Percentiles rank a stretch among this genome's conserved stretches.
Conservation (phyloP, 2,888 invertebrate genomes). For the Antheraea assamensis region DNA sequence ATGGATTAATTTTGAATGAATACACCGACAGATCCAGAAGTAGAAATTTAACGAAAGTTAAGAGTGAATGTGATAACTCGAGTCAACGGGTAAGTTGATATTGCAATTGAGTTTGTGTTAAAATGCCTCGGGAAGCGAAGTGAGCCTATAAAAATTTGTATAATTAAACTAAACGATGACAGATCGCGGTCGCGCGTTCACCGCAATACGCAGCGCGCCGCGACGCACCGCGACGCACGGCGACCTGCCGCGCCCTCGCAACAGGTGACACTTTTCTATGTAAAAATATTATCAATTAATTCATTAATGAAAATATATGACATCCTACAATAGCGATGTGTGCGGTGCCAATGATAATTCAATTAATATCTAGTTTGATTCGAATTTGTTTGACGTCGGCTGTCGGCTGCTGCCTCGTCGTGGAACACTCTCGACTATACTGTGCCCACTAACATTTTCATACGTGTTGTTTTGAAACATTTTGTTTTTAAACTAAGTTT, state of each 20-base stretch:
- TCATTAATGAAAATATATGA: conserved; percentile 20
- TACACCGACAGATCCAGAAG: not conserved
- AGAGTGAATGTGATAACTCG: not conserved
- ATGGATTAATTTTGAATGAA: not conserved
- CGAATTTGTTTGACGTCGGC: not conserved
- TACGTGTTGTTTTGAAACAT: not conserved
- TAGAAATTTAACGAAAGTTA: not conserved
- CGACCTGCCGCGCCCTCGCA: not conserved
- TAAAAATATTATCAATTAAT: conserved; percentile 15
- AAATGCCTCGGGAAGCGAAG: not conserved
- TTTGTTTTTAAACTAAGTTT: not conserved
- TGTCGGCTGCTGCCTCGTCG: not conserved
- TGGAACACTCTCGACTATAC: not conserved
- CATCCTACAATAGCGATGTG: not conserved
- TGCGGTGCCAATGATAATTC: not conserved
- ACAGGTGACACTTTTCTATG: not conserved
- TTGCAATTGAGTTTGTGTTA: not conserved
- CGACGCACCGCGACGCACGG: too few species aligned
- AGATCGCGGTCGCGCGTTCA: not conserved
- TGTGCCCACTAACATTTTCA: not conserved
- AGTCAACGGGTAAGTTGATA: not conserved
- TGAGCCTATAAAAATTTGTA: not conserved
- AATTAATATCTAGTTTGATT: not conserved
- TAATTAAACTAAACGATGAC: not conserved
- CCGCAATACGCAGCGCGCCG: not conserved